Evolutionary conservation across 1,140 invertebrate genomes (phyloP).

Genomic region (Hermatobates lingyangjiaoensis): DNA sequence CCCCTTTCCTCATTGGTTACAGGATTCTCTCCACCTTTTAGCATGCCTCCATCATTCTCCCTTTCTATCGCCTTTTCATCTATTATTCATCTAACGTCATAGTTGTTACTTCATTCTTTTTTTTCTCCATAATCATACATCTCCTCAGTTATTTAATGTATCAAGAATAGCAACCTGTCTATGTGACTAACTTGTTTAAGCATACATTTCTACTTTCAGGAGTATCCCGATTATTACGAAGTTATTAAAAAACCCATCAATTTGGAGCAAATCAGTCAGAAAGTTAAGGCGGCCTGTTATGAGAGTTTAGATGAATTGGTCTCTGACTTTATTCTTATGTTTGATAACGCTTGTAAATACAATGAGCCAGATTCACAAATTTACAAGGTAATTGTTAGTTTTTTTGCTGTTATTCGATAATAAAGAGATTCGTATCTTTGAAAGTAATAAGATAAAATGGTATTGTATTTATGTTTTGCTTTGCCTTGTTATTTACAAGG

Average conservation of each 20-base stretch:
- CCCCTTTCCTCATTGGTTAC: too few relatives aligned
- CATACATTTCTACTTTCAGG: slow-evolving; percentile 27
- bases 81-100: neutral
- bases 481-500: too few relatives aligned
- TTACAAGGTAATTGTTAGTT: slow-evolving; percentile 54
- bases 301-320: slow-evolving; percentile 75
- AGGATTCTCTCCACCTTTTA: too few relatives aligned
- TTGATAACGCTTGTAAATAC: slow-evolving; percentile 98
- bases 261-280: slow-evolving; percentile 84
- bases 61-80: too few relatives aligned
- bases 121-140: too few relatives aligned
- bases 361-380: slow-evolving; percentile 98
- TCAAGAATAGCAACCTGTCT: neutral
- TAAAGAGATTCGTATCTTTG: too few relatives aligned
- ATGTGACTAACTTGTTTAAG: neutral
- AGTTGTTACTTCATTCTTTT: too few relatives aligned
- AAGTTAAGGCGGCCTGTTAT: slow-evolving; percentile 56
- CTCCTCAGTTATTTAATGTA: too few relatives aligned
- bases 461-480: too few relatives aligned
- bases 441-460: too few relatives aligned
- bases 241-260: slow-evolving; percentile 95
- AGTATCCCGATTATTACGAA: slow-evolving; percentile 96
- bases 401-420: too few relatives aligned
- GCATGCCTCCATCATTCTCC: too few relatives aligned
- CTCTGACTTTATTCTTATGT: slow-evolving; percentile 88